These are phyloP conservation scores for Parauchenoglanis punctatus DNA, from an alignment of 2,797 vertebrate species.

Conservation along the genomic window DNA sequence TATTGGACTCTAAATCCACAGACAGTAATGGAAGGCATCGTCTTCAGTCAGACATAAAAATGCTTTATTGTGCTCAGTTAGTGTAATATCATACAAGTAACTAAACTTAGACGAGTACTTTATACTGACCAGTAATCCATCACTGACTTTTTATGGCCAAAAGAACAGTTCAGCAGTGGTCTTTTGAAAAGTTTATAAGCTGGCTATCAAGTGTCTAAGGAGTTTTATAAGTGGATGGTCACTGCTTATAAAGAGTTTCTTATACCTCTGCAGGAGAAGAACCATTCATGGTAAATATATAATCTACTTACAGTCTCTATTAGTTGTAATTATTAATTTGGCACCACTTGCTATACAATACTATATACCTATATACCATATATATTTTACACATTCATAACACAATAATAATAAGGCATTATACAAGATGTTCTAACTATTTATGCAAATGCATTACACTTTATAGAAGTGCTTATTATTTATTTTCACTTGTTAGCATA, in stretches of 20 bases:
- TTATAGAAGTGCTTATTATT: background rate
- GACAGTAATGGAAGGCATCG: background rate
- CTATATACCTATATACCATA: background rate
- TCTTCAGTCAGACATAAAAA: background rate
- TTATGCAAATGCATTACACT: background rate
- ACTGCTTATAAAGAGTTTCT: background rate
- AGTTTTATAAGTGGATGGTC: background rate
- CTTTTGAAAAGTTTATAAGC: background rate
- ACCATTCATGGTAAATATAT: background rate
- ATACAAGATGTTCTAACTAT: background rate
- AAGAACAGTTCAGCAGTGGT: background rate
- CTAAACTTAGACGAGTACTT: background rate
- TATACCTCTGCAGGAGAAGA: background rate
- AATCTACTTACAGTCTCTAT: background rate
- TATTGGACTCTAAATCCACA: background rate
- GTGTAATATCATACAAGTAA: conserved; percentile 1
- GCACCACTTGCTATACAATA: background rate
- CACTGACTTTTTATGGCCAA: background rate
- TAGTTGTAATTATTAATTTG: background rate
- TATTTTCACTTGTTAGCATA: background rate
- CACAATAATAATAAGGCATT: background rate
- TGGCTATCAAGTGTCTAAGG: background rate
- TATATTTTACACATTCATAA: too few species aligned
- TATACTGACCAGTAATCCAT: background rate
- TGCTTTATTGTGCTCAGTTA: conserved; percentile 3